Evolutionary conservation across 2,888 invertebrate genomes (phyloP).

Genomic region (Stenoptilia bipunctidactyla): DNA sequence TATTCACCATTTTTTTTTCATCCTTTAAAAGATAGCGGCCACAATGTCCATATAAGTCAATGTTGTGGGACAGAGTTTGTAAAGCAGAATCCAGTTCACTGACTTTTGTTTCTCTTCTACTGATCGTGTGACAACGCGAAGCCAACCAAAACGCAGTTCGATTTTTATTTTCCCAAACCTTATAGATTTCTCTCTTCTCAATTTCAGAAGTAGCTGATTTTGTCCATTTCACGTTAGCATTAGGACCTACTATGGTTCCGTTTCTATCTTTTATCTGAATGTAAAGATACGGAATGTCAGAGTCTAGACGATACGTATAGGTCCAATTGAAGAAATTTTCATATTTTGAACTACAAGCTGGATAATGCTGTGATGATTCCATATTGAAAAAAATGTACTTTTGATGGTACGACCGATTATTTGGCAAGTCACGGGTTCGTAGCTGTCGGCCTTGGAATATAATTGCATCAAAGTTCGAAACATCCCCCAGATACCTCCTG

Average conservation of each 20-base stretch:
- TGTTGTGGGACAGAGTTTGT: slow-evolving; percentile 11
- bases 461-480: slow-evolving; percentile 35
- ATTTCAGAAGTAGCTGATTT: not conserved
- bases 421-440: slow-evolving; percentile 23
- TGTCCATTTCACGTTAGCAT: slow-evolving; percentile 22
- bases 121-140: slow-evolving; percentile 28
- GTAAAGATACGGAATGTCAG: slow-evolving; percentile 46
- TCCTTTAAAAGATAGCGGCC: too few relatives aligned
- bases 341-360: slow-evolving; percentile 31
- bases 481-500: too few relatives aligned
- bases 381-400: slow-evolving; percentile 50
- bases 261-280: slow-evolving; percentile 30
- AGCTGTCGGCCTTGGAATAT: slow-evolving; percentile 41
- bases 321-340: slow-evolving; percentile 57
- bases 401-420: slow-evolving; percentile 31
- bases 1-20: too few relatives aligned
- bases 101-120: not conserved
- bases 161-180: slow-evolving; percentile 31
- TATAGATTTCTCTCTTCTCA: slow-evolving; percentile 22
- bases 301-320: slow-evolving; percentile 46
- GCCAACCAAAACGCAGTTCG: slow-evolving; percentile 56
- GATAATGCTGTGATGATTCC: slow-evolving; percentile 51
- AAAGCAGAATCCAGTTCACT: not conserved
- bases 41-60: slow-evolving; percentile 21
- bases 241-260: slow-evolving; percentile 40